Conservation (phyloP, 2,113 vertebrate species). For the Nothobranchius furzeri region DNA sequence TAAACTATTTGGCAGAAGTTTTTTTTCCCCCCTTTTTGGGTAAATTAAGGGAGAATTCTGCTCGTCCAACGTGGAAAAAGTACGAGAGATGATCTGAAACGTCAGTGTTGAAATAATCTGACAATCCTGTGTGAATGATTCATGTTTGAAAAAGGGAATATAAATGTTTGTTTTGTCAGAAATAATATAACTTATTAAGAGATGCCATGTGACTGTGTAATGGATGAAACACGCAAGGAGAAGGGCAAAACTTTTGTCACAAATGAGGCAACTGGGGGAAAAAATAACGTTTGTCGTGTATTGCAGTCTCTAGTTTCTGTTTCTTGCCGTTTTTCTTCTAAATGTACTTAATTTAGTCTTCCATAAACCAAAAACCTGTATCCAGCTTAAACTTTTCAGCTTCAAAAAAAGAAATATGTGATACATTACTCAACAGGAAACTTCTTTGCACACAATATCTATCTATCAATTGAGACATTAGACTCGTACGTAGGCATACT, state of each 20-base stretch:
- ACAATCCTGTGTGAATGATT: conserved; percentile 54
- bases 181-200: conserved; percentile 47
- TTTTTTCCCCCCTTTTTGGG: conserved; percentile 38
- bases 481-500: conserved; percentile 75
- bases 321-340: conserved; percentile 67
- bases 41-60: conserved; percentile 51
- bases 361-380: conserved; percentile 82
- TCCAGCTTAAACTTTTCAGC: conserved; percentile 73
- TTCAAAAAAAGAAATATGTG: conserved; percentile 74
- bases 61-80: conserved; percentile 54
- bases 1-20: conserved; percentile 72
- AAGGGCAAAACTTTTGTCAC: conserved; percentile 38
- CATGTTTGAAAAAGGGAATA: conserved; percentile 61
- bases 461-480: conserved; percentile 70
- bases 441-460: conserved; percentile 78
- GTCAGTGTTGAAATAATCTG: conserved; percentile 52
- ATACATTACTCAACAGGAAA: conserved; percentile 69
- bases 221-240: conserved; percentile 39
- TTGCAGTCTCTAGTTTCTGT: conserved; percentile 65
- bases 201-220: conserved; percentile 36
- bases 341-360: conserved; percentile 81
- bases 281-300: conserved; percentile 59
- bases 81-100: conserved; percentile 50
- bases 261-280: conserved; percentile 38
- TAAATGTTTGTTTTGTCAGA: conserved; percentile 62